These are phyloP conservation scores for Lepetodrilus schrolli DNA, from an alignment of 2,888 invertebrate species.

Conservation along the genomic window DNA sequence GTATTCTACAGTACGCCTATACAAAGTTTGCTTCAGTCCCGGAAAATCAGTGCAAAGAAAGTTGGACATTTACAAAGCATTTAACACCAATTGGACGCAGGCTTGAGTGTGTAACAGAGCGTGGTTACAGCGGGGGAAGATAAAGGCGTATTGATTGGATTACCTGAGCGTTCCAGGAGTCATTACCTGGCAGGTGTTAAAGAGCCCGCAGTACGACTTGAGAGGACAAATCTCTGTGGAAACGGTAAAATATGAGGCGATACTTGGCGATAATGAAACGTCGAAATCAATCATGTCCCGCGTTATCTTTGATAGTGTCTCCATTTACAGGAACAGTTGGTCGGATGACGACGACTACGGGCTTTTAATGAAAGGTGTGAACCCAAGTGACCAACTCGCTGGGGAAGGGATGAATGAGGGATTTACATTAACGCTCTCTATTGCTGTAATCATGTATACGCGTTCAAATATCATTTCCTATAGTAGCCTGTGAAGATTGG, in stretches of 20 bases:
- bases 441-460: no score
- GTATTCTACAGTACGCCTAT: no score
- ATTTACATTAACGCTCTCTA: no score
- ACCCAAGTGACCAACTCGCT: background rate
- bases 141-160: background rate
- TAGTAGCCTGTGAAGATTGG: no score
- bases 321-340: background rate
- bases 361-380: no score
- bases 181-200: conserved; percentile 18
- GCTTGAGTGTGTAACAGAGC: conserved; percentile 13
- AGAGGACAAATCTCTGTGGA: background rate
- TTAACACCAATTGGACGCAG: conserved; percentile 6
- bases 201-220: conserved; percentile 5
- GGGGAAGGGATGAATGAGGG: background rate
- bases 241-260: no score
- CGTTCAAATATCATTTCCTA: no score
- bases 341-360: background rate
- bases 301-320: background rate
- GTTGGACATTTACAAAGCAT: background rate
- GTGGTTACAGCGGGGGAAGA: background rate
- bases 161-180: conserved; percentile 4
- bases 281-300: background rate
- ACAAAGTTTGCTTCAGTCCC: no score
- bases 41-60: no score
- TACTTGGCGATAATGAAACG: background rate